Percentiles rank a stretch among this genome's conserved stretches.
Conservation (phyloP, 2,888 invertebrate species). For the Crocallis elinguaria region DNA sequence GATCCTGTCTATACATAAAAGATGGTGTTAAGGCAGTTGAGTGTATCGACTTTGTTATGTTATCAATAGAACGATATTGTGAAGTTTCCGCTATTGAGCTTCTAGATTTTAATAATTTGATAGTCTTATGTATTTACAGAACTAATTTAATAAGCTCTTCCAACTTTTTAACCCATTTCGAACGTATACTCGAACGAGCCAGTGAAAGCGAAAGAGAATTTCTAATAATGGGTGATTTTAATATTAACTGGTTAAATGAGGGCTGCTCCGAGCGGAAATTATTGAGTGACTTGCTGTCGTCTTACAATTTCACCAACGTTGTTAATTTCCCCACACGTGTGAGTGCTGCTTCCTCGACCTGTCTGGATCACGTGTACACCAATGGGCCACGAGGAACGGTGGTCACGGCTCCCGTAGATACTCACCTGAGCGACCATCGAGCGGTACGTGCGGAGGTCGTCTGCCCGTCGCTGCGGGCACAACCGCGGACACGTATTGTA, state of each 20-base stretch:
- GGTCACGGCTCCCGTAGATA: background rate
- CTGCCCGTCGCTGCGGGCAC: background rate
- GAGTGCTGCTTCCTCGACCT: background rate
- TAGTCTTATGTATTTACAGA: slow-evolving; percentile 11
- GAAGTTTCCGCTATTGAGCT: slow-evolving; percentile 17
- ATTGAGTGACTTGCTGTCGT: background rate
- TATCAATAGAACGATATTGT: slow-evolving; percentile 10
- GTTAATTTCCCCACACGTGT: slow-evolving; percentile 8
- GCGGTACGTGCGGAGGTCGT: background rate
- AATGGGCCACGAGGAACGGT: background rate
- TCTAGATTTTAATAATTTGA: slow-evolving; percentile 5
- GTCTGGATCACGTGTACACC: slow-evolving; percentile 3
- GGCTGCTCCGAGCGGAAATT: background rate
- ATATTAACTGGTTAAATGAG: background rate
- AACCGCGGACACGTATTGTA: background rate
- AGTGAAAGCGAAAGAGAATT: background rate
- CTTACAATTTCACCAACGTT: background rate
- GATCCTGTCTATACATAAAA: slow-evolving; percentile 12
- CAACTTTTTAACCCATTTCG: background rate
- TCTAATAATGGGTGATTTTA: slow-evolving; percentile 1
- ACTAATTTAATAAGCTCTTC: background rate
- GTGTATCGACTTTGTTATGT: background rate
- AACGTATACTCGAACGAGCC: slow-evolving; percentile 3
- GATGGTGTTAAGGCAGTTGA: slow-evolving; percentile 3
- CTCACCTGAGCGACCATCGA: background rate